Evolutionary conservation across 2,113 vertebrate species (phyloP).

Genomic region (Ammodramus savannarum): DNA sequence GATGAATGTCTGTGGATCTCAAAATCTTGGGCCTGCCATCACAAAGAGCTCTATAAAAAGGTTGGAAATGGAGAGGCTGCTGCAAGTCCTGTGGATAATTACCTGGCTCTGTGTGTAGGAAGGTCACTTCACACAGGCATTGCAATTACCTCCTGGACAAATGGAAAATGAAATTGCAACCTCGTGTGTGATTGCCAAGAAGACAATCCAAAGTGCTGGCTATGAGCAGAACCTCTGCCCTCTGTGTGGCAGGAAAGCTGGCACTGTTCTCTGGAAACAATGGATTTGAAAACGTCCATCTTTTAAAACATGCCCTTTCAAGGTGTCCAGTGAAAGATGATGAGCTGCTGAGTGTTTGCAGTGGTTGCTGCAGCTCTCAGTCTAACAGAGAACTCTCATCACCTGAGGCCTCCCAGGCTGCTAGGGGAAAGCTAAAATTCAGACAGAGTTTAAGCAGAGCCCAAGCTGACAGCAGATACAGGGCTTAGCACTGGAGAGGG

Average conservation of each 20-base stretch:
- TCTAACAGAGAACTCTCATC: neutral
- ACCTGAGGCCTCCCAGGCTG: neutral
- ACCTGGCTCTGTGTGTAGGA: neutral
- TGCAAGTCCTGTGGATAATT: neutral
- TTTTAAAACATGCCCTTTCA: neutral
- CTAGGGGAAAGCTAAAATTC: neutral
- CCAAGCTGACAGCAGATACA: neutral
- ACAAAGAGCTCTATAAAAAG: neutral
- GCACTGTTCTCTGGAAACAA: neutral
- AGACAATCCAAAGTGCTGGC: neutral
- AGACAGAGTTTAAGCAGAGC: neutral
- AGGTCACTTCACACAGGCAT: neutral
- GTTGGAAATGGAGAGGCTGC: neutral
- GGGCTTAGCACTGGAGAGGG: neutral
- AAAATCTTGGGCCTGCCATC: neutral
- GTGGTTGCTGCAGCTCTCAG: neutral
- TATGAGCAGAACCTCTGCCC: neutral
- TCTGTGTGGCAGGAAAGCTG: neutral
- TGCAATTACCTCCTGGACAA: neutral
- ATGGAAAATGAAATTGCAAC: constrained; percentile 14
- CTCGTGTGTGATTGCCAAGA: neutral
- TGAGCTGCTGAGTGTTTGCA: neutral
- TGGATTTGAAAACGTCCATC: neutral
- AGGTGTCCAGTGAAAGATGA: neutral
- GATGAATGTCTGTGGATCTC: neutral